Evolutionary conservation across 2,113 vertebrate species (phyloP).

Genomic region (Misgurnus mizolepis): DNA sequence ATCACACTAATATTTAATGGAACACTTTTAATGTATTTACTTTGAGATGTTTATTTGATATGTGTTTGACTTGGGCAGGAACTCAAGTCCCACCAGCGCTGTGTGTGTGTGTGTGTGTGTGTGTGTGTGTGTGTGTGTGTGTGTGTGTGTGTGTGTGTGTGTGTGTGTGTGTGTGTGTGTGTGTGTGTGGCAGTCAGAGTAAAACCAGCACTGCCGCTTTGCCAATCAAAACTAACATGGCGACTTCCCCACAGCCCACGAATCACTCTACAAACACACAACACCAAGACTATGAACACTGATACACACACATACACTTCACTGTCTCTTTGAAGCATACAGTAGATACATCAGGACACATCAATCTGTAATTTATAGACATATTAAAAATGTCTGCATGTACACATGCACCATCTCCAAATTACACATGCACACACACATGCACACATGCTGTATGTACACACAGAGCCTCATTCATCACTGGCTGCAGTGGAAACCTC

Average conservation of each 20-base stretch:
- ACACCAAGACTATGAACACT: conserved; percentile 38
- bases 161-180: conserved; percentile 32
- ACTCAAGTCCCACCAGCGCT: conserved; percentile 44
- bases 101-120: conserved; percentile 38
- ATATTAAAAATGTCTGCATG: conserved; percentile 73
- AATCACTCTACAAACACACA: conserved; percentile 56
- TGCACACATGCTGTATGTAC: conserved; percentile 75
- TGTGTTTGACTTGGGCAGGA: conserved; percentile 47
- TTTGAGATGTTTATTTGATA: conserved; percentile 51
- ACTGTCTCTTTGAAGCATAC: conserved; percentile 60
- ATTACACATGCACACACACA: conserved; percentile 77
- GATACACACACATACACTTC: conserved; percentile 62
- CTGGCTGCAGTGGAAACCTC: conserved; percentile 83
- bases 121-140: conserved; percentile 6
- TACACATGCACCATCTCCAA: conserved; percentile 52
- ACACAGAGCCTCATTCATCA: conserved; percentile 98
- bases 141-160: conserved; percentile 20
- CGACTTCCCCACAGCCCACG: conserved; percentile 58
- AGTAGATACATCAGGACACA: conserved; percentile 63
- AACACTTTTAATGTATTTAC: conserved; percentile 56
- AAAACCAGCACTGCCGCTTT: conserved; percentile 66
- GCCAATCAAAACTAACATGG: conserved; percentile 65
- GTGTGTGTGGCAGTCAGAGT: conserved; percentile 45
- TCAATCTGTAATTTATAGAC: conserved; percentile 71
- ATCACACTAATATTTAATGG: conserved; percentile 52